phyloP scores from a whole-genome alignment of 2,888 invertebrate species.

The Athalia circularis region DNA sequence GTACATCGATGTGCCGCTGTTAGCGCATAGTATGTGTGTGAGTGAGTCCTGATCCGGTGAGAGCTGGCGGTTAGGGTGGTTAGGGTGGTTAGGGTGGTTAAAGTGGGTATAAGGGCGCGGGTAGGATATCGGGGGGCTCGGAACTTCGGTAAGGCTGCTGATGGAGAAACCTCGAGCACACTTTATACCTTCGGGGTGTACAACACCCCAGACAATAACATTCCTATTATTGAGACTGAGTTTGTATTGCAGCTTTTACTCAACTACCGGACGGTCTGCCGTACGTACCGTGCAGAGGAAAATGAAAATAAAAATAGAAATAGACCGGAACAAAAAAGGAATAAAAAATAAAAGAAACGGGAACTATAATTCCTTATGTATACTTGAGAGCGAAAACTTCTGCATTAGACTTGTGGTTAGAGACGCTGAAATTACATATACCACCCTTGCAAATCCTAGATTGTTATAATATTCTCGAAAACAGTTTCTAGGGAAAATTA shows the following conservation, averaged over 20 bases:
- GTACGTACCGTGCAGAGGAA: no score
- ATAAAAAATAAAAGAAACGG: no score
- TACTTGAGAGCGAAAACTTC: no score
- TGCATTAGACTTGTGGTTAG: no score
- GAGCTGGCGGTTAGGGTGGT: conserved; percentile 42
- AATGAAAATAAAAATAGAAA: no score
- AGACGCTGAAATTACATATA: no score
- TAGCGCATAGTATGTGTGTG: background rate
- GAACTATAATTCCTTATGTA: no score
- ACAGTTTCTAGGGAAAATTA: no score
- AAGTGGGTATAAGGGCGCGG: conserved; percentile 20
- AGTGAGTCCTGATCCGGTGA: conserved; percentile 24
- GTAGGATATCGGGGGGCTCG: background rate
- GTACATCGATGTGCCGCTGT: background rate
- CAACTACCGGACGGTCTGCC: background rate
- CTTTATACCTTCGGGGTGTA: conserved; percentile 11
- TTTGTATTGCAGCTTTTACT: conserved; percentile 5
- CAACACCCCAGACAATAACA: conserved; percentile 38
- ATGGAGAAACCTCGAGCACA: conserved; percentile 39
- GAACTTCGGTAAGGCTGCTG: conserved; percentile 34
- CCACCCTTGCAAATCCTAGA: no score
- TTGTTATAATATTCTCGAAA: no score
- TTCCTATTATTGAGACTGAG: conserved; percentile 25
- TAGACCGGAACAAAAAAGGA: no score
- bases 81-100: conserved; percentile 45